Evolutionary conservation across 2,797 vertebrate genomes (phyloP).

Genomic region (Megalops cyprinoides): DNA sequence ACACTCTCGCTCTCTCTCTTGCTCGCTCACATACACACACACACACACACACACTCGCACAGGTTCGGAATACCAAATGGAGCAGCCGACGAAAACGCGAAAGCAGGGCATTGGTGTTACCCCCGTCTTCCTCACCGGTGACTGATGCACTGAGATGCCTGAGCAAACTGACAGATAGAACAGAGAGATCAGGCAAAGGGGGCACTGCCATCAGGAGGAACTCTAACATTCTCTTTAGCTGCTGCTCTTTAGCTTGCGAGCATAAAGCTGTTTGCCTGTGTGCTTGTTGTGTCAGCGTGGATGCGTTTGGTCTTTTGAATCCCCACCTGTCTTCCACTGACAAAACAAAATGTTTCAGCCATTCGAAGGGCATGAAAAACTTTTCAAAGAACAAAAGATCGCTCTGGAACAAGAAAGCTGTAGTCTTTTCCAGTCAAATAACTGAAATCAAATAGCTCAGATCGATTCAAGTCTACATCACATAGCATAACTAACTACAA

Average conservation of each 20-base stretch:
- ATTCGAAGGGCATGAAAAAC: conserved; percentile 31
- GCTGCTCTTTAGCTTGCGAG: not conserved
- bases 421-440: not conserved
- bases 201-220: not conserved
- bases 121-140: conserved; percentile 15
- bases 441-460: not conserved
- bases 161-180: not conserved
- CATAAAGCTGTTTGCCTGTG: not conserved
- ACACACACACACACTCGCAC: conserved; percentile 4
- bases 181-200: not conserved
- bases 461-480: not conserved
- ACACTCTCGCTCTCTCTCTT: not conserved
- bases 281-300: not conserved
- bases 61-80: conserved; percentile 27
- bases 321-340: not conserved
- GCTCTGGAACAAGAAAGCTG: not conserved
- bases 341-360: conserved; percentile 31
- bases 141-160: not conserved
- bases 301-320: not conserved
- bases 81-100: not conserved
- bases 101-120: not conserved
- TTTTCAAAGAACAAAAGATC: not conserved
- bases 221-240: not conserved
- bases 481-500: not conserved
- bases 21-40: conserved; percentile 30